phyloP scores from a whole-genome alignment of 1,140 invertebrate species.

The Drosophila nannoptera region DNA sequence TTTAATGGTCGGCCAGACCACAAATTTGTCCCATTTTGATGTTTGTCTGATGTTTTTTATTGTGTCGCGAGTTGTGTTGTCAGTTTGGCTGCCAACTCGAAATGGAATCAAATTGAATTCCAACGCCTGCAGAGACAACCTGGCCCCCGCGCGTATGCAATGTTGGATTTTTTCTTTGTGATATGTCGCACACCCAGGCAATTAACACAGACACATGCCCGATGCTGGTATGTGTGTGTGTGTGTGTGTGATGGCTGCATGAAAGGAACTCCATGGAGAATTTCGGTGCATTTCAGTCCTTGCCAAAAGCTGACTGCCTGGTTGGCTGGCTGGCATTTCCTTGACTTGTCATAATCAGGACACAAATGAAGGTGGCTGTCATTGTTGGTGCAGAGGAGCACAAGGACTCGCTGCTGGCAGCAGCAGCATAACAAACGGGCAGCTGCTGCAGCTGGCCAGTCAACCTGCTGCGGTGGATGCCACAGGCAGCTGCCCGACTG shows the following conservation, averaged over 20 bases:
- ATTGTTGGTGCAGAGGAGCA: conserved; percentile 41
- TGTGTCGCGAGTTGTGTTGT: conserved; percentile 30
- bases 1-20: background rate
- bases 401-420: conserved; percentile 41
- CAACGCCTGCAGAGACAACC: conserved; percentile 4
- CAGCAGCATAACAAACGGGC: conserved; percentile 43
- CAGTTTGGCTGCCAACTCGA: conserved; percentile 50
- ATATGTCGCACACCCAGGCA: conserved; percentile 50
- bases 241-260: conserved; percentile 36
- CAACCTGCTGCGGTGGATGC: conserved; percentile 19
- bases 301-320: conserved; percentile 28
- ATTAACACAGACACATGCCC: conserved; percentile 59
- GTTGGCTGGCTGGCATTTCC: conserved; percentile 53
- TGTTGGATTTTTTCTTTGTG: conserved; percentile 36
- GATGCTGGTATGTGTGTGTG: background rate
- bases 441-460: conserved; percentile 39
- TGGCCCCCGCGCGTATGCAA: conserved; percentile 39
- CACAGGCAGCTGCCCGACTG: conserved; percentile 34
- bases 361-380: conserved; percentile 62
- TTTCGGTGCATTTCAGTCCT: conserved; percentile 44
- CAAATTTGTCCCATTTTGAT: conserved; percentile 54
- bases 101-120: conserved; percentile 68
- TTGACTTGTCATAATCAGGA: conserved; percentile 75
- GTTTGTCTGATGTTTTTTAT: conserved; percentile 36
- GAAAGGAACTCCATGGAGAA: conserved; percentile 58